Conservation (phyloP, 2,797 vertebrate species). For the Pempheris klunzingeri region DNA sequence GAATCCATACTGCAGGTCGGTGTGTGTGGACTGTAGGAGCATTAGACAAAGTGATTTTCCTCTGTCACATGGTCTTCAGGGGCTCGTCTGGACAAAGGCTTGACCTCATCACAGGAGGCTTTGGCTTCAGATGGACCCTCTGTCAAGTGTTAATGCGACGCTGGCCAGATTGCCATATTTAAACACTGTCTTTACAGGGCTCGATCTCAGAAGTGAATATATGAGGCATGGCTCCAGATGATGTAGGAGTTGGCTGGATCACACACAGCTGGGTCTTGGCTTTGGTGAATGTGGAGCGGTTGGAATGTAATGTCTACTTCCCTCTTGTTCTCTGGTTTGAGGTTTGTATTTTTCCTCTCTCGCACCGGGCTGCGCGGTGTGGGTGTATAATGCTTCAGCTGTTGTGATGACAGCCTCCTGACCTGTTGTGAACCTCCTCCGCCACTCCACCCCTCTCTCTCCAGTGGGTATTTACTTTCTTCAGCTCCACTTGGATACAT, state of each 20-base stretch:
- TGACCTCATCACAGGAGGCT: constrained; percentile 57
- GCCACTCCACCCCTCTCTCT: constrained; percentile 50
- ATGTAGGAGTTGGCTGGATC: constrained; percentile 71
- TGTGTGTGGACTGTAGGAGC: constrained; percentile 29
- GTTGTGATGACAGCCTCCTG: constrained; percentile 64
- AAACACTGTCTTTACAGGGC: constrained; percentile 25
- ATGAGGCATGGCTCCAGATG: constrained; percentile 62
- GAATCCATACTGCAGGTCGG: constrained; percentile 57
- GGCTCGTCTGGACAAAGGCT: constrained; percentile 56
- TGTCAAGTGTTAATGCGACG: constrained; percentile 43
- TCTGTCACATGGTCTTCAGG: constrained; percentile 49
- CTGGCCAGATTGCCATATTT: constrained; percentile 38
- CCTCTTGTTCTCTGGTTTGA: constrained; percentile 69
- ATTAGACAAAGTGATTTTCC: constrained; percentile 66
- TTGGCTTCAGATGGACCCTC: constrained; percentile 30
- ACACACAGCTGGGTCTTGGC: constrained; percentile 69
- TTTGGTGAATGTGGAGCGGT: constrained; percentile 61
- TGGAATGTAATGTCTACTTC: constrained; percentile 70
- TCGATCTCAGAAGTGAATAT: constrained; percentile 47
- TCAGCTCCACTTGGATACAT: constrained; percentile 71
- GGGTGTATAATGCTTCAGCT: constrained; percentile 67
- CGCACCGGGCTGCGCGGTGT: constrained; percentile 32
- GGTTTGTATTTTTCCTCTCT: constrained; percentile 71
- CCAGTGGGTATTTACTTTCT: constrained; percentile 66
- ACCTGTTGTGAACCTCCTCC: constrained; percentile 68